Base-by-base conservation (phyloP, 2,113 vertebrate genomes). In the Pelecanus crispus region DNA sequence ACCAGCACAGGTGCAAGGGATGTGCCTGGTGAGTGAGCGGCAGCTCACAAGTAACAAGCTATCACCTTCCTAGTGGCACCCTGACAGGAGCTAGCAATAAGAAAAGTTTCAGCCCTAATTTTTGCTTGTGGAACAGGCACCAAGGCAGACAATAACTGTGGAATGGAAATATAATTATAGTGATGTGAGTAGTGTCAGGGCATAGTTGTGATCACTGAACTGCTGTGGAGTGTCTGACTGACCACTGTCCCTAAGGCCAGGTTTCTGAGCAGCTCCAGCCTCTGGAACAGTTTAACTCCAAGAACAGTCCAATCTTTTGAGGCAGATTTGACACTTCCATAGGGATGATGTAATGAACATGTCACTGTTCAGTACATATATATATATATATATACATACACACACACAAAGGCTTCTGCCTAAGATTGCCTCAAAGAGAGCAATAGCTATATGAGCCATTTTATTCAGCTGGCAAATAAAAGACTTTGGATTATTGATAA, bases 1-100 rank as follows among this genome's bases (percentile, higher is more conserved):
- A 3, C 31, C 66, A 18, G 38, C 70, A 82, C 52, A 49, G 0
- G 5, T 13, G 42, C 44, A 38, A 81, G n/a, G 75, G 55, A 40
- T 0, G 0, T 16, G 63, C 45, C 84, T 45, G 68, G 17, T 14
- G 59, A 73, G 50, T 1, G 7, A 82, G 55, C 0, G 0, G 55
- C 74, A 90, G 19, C 73, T 50, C 38, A 17, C 63, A 62, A 89
- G 59, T 18, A 45, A 52, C 0, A 1, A 87, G 61, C 21, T 50
- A 38, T 16, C 1, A 0, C 68, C 79, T 68, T 95, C 68, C 77
- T 78, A 45, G 29, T 68, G 90, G 74, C 66, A 94, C 31, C n/a
- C 49, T 19, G 53, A 10, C 3, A 40, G 49, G 11, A 34, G 34
- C 61, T 13, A 61, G 55, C 38, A 74, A 13, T 2, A 32, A 82